A percentile compares a stretch with the other conserved stretches of the same genome.
Conservation (phyloP, 2,888 invertebrate genomes). For the Leucoptera coffeella region DNA sequence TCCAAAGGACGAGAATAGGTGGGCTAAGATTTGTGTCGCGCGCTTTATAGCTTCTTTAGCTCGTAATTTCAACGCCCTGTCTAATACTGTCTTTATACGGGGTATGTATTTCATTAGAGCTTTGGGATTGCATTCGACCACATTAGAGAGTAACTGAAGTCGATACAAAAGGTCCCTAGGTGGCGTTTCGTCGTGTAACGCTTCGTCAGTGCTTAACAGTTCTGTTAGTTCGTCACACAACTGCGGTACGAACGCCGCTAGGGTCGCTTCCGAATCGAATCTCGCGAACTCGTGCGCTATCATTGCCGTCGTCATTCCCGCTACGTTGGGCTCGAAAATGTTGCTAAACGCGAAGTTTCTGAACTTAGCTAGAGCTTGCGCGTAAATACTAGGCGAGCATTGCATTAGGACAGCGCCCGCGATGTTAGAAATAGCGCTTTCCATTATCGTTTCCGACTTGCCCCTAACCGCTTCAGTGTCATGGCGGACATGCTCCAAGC, state of each 20-base stretch:
- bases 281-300: slow-evolving; percentile 61
- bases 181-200: slow-evolving; percentile 67
- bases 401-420: slow-evolving; percentile 65
- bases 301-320: slow-evolving; percentile 73
- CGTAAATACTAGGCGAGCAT: slow-evolving; percentile 59
- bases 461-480: slow-evolving; percentile 60
- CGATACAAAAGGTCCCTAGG: slow-evolving; percentile 76
- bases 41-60: slow-evolving; percentile 60
- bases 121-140: slow-evolving; percentile 60
- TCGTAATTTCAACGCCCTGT: slow-evolving; percentile 62
- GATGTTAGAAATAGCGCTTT: slow-evolving; percentile 63
- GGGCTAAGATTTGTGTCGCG: slow-evolving; percentile 56
- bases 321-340: slow-evolving; percentile 78
- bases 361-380: slow-evolving; percentile 67
- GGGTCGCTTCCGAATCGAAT: slow-evolving; percentile 62
- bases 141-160: slow-evolving; percentile 65
- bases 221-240: slow-evolving; percentile 60
- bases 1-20: slow-evolving; percentile 55
- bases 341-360: slow-evolving; percentile 65
- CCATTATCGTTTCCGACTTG: slow-evolving; percentile 64
- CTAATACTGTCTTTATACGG: slow-evolving; percentile 59
- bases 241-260: slow-evolving; percentile 67
- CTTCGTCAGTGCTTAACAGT: slow-evolving; percentile 58
- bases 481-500: slow-evolving; percentile 60
- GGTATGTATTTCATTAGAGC: slow-evolving; percentile 61